Evolutionary conservation across 2,888 invertebrate species (phyloP).

Genomic region (Cantharis rufa): DNA sequence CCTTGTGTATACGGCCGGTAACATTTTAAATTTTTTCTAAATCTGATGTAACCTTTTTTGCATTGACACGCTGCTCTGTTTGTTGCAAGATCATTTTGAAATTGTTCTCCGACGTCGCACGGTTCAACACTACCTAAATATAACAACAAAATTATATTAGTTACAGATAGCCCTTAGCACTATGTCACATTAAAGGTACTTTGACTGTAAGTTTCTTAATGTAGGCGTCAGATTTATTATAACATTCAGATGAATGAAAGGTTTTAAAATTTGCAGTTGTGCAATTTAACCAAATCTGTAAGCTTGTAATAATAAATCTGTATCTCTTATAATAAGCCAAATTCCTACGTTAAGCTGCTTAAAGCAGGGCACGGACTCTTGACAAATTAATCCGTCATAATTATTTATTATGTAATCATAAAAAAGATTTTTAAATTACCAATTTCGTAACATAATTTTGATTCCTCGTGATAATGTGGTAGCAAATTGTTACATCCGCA

Average conservation of each 20-base stretch:
- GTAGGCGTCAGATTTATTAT: too few species aligned
- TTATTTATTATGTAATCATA: too few species aligned
- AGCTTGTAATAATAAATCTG: too few species aligned
- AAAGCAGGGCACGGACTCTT: too few species aligned
- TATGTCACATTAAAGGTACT: not conserved
- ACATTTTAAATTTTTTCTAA: constrained; percentile 68
- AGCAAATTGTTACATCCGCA: constrained; percentile 75
- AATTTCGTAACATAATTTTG: constrained; percentile 74
- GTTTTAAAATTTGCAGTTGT: too few species aligned
- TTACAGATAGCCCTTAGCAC: not conserved
- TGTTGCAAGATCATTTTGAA: constrained; percentile 58
- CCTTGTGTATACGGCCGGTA: constrained; percentile 80
- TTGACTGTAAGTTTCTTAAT: too few species aligned
- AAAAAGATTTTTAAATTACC: constrained; percentile 56
- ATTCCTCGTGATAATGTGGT: constrained; percentile 74
- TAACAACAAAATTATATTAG: constrained; percentile 9
- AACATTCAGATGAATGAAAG: too few species aligned
- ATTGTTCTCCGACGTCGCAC: constrained; percentile 74
- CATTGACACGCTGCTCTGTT: constrained; percentile 68
- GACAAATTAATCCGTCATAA: too few species aligned
- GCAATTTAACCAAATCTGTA: too few species aligned
- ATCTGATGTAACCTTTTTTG: constrained; percentile 68
- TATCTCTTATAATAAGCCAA: too few species aligned
- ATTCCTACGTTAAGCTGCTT: too few species aligned
- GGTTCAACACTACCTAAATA: constrained; percentile 72